Base-by-base conservation (phyloP, 2,797 vertebrate genomes). In the Loriculus beryllinus region DNA sequence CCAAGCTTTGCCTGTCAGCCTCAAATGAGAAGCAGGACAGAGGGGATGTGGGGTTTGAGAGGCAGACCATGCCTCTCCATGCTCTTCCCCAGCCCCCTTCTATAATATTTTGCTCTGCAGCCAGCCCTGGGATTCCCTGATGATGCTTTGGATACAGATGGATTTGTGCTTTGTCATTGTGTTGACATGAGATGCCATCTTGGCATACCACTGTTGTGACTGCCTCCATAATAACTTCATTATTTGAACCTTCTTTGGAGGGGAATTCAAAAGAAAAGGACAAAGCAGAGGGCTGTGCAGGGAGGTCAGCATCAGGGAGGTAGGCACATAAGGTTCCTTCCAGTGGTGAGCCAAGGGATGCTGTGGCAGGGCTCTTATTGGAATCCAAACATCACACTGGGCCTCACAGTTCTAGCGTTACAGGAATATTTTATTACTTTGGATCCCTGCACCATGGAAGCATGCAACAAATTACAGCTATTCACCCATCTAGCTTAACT, bases 391-490 rank as follows among this genome's bases (percentile, higher is more conserved):
- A 2, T 31, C 11, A 25, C 43, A 9, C 88, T 67, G 49, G 88
- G 92, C 82, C 89, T 92, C 72, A 37, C 0, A 8, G 60, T 93
- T 96, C 95, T 96, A 93, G 88, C 65, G 0, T 92, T 96, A 93
- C 94, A 94, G 91, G 93, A 95, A 88, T 91, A 86, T 94, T 95
- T 94, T 86, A 82, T 96, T 94, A 72, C 93, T 94, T 92, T 91
- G 94, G 76, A 92, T 96, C 76, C 19, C 42, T 5, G 43, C 29
- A 13, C 79, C 82, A 33, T 82, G 69, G 84, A 82, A 42, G 84
- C 56, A 28, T 42, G 68, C 51, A 88, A 92, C 68, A 90, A 81
- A 94, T 92, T 49, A 63, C 76, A 71, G 42, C 2, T 28, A 33
- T 85, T 94, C 91, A 37, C 70, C 37, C 49, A 16, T 83, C 29